Conservation (phyloP, 2,113 vertebrate species). For the Egretta garzetta region DNA sequence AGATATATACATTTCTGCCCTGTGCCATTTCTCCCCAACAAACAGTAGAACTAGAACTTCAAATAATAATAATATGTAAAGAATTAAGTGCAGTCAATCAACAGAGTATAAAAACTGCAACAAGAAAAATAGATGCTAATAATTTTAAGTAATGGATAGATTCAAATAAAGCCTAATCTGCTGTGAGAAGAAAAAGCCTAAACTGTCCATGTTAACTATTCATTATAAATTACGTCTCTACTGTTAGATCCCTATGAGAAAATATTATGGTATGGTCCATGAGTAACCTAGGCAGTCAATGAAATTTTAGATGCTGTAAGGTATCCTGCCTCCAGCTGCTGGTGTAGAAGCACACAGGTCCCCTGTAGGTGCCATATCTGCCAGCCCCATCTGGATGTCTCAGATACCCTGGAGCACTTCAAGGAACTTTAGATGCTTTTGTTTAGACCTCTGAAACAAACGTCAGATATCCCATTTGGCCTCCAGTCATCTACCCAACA, state of each 20-base stretch:
- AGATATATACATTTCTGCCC: neutral
- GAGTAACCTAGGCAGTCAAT: neutral
- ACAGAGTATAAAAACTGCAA: neutral
- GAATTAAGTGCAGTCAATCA: neutral
- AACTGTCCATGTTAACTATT: neutral
- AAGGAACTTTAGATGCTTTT: neutral
- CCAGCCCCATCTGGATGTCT: neutral
- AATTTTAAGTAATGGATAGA: neutral
- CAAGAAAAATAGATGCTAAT: neutral
- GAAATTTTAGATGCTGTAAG: neutral
- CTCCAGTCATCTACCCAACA: neutral
- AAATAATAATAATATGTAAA: neutral
- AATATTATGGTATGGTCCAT: neutral
- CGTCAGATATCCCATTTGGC: neutral
- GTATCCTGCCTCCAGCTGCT: neutral
- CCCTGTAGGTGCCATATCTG: rapidly evolving
- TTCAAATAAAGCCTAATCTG: neutral
- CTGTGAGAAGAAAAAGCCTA: neutral
- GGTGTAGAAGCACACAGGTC: neutral
- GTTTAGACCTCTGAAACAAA: neutral
- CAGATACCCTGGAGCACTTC: neutral
- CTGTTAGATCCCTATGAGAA: neutral
- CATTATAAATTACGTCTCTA: neutral
- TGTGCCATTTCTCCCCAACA: neutral
- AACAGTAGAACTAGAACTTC: neutral